A percentile compares a stretch with the other conserved stretches of the same genome.
Conservation (phyloP, 2,888 invertebrate species). For the Pyrochroa serraticornis region DNA sequence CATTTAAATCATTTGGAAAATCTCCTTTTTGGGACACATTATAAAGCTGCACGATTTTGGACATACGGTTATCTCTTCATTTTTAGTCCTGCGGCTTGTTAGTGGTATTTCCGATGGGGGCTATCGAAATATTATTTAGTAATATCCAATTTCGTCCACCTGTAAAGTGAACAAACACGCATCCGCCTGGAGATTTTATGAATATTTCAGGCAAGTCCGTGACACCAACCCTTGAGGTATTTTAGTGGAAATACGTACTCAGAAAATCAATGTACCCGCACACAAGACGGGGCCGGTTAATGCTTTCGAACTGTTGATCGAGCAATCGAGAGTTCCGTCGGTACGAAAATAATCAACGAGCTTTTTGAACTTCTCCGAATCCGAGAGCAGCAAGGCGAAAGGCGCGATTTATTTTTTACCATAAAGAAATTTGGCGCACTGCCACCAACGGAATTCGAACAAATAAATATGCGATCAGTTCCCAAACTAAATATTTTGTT, state of each 20-base stretch:
- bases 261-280: conserved; percentile 6
- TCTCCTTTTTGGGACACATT: conserved; percentile 2
- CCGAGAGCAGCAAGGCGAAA: not conserved
- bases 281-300: not conserved
- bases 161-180: conserved; percentile 17
- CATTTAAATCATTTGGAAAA: conserved; percentile 8
- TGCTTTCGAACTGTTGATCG: too few species aligned
- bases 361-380: conserved; percentile 1
- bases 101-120: not conserved
- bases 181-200: conserved; percentile 13
- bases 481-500: conserved; percentile 13
- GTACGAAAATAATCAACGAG: not conserved
- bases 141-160: conserved; percentile 22
- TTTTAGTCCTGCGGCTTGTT: not conserved
- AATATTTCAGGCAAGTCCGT: conserved; percentile 12
- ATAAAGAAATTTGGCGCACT: conserved; percentile 4
- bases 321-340: too few species aligned
- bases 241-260: conserved; percentile 2
- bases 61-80: not conserved
- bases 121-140: conserved; percentile 18
- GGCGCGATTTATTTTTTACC: conserved; percentile 9
- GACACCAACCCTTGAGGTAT: conserved; percentile 17
- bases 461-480: conserved; percentile 4
- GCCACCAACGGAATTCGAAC: conserved; percentile 2
- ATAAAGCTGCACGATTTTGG: not conserved